Conservation (phyloP, 2,113 vertebrate genomes). For the Planiliza haematocheilus region DNA sequence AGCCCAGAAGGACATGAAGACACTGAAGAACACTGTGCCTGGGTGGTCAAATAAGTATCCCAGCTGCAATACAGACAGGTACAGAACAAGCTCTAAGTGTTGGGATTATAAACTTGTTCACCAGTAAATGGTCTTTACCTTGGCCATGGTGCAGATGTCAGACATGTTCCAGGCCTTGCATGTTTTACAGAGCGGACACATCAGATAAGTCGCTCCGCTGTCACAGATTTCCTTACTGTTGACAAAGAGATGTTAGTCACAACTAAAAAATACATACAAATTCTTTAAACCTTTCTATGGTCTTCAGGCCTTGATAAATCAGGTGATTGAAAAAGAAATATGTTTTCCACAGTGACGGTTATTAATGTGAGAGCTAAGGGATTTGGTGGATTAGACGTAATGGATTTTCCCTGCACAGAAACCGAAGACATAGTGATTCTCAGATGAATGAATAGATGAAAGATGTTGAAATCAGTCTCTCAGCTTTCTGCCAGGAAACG, state of each 20-base stretch:
- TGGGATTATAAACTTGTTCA: background rate
- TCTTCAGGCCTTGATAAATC: slow-evolving; percentile 5
- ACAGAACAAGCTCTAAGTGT: background rate
- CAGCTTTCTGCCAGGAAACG: background rate
- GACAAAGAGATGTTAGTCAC: slow-evolving; percentile 32
- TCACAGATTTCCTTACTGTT: slow-evolving; percentile 84
- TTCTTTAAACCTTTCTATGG: slow-evolving; percentile 1
- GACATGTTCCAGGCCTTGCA: slow-evolving; percentile 86
- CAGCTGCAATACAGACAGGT: slow-evolving; percentile 65
- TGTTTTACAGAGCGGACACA: slow-evolving; percentile 85
- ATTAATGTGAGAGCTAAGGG: background rate
- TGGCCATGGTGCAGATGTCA: slow-evolving; percentile 87
- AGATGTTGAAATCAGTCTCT: slow-evolving; percentile 7
- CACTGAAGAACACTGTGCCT: slow-evolving; percentile 85
- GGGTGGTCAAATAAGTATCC: slow-evolving; percentile 87
- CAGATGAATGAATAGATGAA: slow-evolving; percentile 8
- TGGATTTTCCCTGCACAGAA: background rate
- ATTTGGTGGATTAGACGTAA: background rate
- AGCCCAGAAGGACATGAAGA: slow-evolving; percentile 89
- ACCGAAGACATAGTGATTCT: too few relatives aligned
- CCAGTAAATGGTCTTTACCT: slow-evolving; percentile 65
- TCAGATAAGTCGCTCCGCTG: slow-evolving; percentile 79
- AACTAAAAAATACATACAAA: background rate
- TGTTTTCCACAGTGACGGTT: background rate
- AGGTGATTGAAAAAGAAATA: background rate